Evolutionary conservation across 2,888 invertebrate species (phyloP).

Genomic region (Latrodectus hesperus): DNA sequence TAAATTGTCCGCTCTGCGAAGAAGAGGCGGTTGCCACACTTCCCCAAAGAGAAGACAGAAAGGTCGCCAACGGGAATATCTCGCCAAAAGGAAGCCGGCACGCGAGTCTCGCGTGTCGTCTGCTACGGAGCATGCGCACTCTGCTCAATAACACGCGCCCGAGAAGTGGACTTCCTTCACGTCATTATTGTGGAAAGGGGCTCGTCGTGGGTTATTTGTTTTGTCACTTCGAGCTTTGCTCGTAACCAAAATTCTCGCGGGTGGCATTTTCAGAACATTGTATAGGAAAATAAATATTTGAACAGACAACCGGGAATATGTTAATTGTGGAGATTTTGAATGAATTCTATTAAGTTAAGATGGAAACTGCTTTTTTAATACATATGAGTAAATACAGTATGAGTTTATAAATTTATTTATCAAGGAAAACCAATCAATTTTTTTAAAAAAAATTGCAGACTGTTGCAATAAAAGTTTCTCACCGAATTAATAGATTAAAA

Average conservation of each 20-base stretch:
- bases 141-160: slow-evolving; percentile 12
- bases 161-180: background rate
- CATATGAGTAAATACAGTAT: no score
- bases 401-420: no score
- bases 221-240: background rate
- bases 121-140: slow-evolving; percentile 38
- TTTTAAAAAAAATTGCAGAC: no score
- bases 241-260: background rate
- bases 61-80: slow-evolving; percentile 6
- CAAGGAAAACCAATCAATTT: no score
- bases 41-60: slow-evolving; percentile 13
- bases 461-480: no score
- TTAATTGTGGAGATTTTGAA: background rate
- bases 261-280: background rate
- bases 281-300: background rate
- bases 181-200: slow-evolving; percentile 2
- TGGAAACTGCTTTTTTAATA: no score
- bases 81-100: slow-evolving; percentile 34
- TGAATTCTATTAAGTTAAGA: no score
- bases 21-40: slow-evolving; percentile 24
- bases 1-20: slow-evolving; percentile 18
- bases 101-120: slow-evolving; percentile 27
- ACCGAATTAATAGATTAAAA: no score
- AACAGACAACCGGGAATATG: slow-evolving; percentile 2
- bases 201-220: slow-evolving; percentile 3